A percentile compares a stretch with the other conserved stretches of the same genome.
Evolutionary conservation across 2,888 invertebrate genomes (phyloP).

Genomic region (Drosophila quinaria): DNA sequence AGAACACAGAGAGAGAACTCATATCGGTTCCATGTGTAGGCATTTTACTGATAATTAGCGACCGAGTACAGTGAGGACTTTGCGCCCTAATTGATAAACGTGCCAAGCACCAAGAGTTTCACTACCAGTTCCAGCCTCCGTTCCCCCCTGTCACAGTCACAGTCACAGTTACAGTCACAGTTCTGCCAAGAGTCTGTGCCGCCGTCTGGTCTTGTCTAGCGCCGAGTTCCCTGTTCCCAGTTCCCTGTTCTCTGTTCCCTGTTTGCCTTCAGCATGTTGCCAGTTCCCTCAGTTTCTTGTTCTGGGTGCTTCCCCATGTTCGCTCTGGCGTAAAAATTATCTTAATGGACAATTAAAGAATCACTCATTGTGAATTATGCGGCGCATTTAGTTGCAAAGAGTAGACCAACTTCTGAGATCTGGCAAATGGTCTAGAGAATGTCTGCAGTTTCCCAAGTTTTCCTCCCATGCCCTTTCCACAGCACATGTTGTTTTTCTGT

Average conservation of each 20-base stretch:
- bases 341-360: slow-evolving; percentile 84
- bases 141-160: background rate
- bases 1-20: slow-evolving; percentile 12
- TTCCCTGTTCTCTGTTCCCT: slow-evolving; percentile 11
- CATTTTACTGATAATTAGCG: slow-evolving; percentile 78
- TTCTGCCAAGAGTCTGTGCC: slow-evolving; percentile 41
- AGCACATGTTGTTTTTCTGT: slow-evolving; percentile 1
- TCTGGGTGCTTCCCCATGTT: slow-evolving; percentile 41
- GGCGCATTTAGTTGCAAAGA: slow-evolving; percentile 77
- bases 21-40: slow-evolving; percentile 64
- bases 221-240: slow-evolving; percentile 24
- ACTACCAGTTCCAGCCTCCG: slow-evolving; percentile 17
- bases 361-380: slow-evolving; percentile 84
- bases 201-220: slow-evolving; percentile 51
- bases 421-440: slow-evolving; percentile 54
- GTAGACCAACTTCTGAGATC: slow-evolving; percentile 61
- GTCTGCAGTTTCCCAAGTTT: slow-evolving; percentile 59
- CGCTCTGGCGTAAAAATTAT: slow-evolving; percentile 77
- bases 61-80: slow-evolving; percentile 51
- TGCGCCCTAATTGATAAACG: slow-evolving; percentile 79
- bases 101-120: slow-evolving; percentile 34
- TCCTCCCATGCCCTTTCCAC: background rate
- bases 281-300: slow-evolving; percentile 5
- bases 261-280: background rate
- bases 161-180: slow-evolving; percentile 19